Conservation (phyloP, 2,888 invertebrate genomes). For the Calliopum simillimum region DNA sequence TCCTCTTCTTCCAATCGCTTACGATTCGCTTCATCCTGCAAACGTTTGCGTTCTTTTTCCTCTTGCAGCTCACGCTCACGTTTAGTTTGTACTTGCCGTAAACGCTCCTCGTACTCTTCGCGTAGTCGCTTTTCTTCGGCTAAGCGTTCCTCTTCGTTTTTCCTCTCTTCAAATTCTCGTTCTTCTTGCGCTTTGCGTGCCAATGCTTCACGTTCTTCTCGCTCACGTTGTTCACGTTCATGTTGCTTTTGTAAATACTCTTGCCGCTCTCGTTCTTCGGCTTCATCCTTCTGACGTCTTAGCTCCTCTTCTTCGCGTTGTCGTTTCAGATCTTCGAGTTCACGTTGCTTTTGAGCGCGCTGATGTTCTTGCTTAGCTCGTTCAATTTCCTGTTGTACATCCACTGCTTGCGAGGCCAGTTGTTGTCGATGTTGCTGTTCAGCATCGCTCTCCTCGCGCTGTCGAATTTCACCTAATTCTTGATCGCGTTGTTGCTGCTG, state of each 20-base stretch:
- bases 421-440: conserved; percentile 46
- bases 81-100: conserved; percentile 55
- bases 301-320: conserved; percentile 51
- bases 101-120: conserved; percentile 55
- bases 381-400: conserved; percentile 39
- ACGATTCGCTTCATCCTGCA: conserved; percentile 54
- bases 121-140: conserved; percentile 55
- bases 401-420: conserved; percentile 49
- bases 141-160: conserved; percentile 50
- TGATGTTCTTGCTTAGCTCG: conserved; percentile 41
- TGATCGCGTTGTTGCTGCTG: conserved; percentile 38
- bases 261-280: conserved; percentile 50
- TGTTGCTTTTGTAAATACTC: conserved; percentile 53
- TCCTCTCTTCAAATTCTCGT: conserved; percentile 53
- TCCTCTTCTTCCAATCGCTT: conserved; percentile 56
- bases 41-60: conserved; percentile 56
- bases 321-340: conserved; percentile 50
- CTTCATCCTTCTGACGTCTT: conserved; percentile 50
- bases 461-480: conserved; percentile 33
- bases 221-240: conserved; percentile 52
- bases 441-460: conserved; percentile 24
- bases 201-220: conserved; percentile 47
- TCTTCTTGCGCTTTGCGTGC: conserved; percentile 50
- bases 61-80: conserved; percentile 56
- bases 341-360: conserved; percentile 45